Conservation (phyloP, 1,140 invertebrate species). For the Drosophila santomea region DNA sequence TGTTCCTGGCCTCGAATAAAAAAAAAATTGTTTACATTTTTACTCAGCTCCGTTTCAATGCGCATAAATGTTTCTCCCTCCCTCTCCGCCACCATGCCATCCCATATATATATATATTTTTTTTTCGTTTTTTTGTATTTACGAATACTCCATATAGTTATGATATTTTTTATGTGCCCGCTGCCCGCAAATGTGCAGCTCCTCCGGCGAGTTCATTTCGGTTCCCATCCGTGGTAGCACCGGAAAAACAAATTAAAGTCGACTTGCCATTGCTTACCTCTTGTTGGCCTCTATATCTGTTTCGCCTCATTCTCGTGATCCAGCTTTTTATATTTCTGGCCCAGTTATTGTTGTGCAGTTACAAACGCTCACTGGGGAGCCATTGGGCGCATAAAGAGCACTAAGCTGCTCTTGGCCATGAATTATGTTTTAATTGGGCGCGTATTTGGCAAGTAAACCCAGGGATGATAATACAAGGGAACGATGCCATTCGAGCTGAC, state of each 20-base stretch:
- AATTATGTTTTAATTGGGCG: constrained; percentile 79
- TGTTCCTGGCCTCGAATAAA: constrained; percentile 21
- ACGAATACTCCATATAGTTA: constrained; percentile 62
- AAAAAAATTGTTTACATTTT: constrained; percentile 78
- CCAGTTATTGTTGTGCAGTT: constrained; percentile 49
- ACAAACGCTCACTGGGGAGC: constrained; percentile 77
- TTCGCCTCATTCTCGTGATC: constrained; percentile 5
- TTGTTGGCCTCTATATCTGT: constrained; percentile 17
- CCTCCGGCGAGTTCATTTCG: constrained; percentile 32
- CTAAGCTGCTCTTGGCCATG: constrained; percentile 75
- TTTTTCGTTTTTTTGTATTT: neutral
- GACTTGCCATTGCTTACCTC: constrained; percentile 66
- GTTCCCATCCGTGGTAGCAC: constrained; percentile 19
- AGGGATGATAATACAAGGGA: constrained; percentile 42
- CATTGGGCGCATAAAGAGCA: constrained; percentile 74
- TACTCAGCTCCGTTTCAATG: constrained; percentile 44
- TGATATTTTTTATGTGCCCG: constrained; percentile 64
- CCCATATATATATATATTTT: constrained; percentile 11
- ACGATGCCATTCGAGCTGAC: constrained; percentile 5
- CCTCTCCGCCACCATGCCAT: neutral
- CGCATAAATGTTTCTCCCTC: constrained; percentile 22
- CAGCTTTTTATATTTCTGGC: constrained; percentile 20
- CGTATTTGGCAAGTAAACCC: constrained; percentile 53
- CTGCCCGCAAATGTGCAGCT: constrained; percentile 61
- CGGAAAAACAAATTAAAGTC: constrained; percentile 75